Conservation (phyloP, 1,140 invertebrate genomes). For the Diorhabda elongata region DNA sequence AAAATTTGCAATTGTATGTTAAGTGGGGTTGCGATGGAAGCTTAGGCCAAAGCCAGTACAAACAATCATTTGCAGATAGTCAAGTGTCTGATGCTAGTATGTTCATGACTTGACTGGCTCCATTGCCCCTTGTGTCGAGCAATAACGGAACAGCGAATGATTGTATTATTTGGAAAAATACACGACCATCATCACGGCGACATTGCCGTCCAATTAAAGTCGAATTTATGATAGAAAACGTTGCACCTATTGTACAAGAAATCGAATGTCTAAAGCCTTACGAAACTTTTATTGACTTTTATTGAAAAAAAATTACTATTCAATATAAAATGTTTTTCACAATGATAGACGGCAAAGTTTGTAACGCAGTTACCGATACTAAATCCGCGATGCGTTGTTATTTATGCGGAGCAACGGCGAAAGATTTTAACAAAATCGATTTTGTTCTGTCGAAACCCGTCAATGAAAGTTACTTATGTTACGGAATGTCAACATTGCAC, state of each 20-base stretch:
- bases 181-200: not conserved
- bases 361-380: slow-evolving; percentile 37
- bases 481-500: slow-evolving; percentile 17
- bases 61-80: not conserved
- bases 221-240: not conserved
- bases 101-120: not conserved
- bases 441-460: not conserved
- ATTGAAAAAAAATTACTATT: not conserved
- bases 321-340: slow-evolving; percentile 27
- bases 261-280: not conserved
- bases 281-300: not conserved
- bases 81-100: not conserved
- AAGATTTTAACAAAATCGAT: slow-evolving; percentile 32
- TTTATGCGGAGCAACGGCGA: slow-evolving; percentile 32
- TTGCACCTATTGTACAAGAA: not conserved
- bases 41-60: not conserved
- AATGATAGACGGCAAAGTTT: slow-evolving; percentile 50
- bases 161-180: not conserved
- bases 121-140: not conserved
- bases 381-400: slow-evolving; percentile 31
- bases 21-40: not conserved
- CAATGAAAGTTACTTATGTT: slow-evolving; percentile 5
- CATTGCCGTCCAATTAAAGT: not conserved
- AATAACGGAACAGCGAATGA: not conserved
- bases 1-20: not conserved